Conservation (phyloP, 2,888 invertebrate species). For the Ophion obscuratus region DNA sequence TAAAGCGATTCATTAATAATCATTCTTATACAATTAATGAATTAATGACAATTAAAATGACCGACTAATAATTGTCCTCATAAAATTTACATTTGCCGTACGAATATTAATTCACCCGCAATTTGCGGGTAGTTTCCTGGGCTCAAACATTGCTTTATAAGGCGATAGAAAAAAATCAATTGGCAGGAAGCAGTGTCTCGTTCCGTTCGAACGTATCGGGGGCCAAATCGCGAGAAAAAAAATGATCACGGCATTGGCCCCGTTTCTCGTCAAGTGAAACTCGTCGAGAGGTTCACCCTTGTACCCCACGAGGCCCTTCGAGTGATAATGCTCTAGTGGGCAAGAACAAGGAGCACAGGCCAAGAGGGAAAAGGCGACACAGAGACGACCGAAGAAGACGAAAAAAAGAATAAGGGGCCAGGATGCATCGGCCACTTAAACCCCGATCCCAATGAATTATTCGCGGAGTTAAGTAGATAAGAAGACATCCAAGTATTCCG, state of each 20-base stretch:
- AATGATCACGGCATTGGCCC: slow-evolving; percentile 40
- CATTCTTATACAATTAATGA: too few species aligned
- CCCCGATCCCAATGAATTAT: slow-evolving; percentile 43
- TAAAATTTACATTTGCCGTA: too few species aligned
- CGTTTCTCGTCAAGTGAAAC: slow-evolving; percentile 28
- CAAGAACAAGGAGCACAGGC: slow-evolving; percentile 26
- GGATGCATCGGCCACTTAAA: slow-evolving; percentile 33
- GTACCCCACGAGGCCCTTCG: slow-evolving; percentile 14
- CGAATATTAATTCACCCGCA: too few species aligned
- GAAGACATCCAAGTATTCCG: slow-evolving; percentile 19
- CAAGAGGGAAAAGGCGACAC: slow-evolving; percentile 3
- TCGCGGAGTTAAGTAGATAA: slow-evolving; percentile 41
- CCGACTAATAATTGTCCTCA: too few species aligned
- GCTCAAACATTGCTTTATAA: too few species aligned
- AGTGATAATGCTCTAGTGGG: slow-evolving; percentile 16
- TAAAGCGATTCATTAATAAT: too few species aligned
- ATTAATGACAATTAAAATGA: too few species aligned
- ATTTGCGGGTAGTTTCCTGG: too few species aligned
- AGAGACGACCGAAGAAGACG: slow-evolving; percentile 28
- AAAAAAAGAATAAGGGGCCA: slow-evolving; percentile 29
- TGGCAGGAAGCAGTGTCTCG: not conserved
- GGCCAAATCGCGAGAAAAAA: not conserved
- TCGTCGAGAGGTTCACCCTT: slow-evolving; percentile 37
- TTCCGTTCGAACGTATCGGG: not conserved
- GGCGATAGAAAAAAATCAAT: too few species aligned